Conservation (phyloP, 2,113 vertebrate genomes). For the Chascanopsetta lugubris region DNA sequence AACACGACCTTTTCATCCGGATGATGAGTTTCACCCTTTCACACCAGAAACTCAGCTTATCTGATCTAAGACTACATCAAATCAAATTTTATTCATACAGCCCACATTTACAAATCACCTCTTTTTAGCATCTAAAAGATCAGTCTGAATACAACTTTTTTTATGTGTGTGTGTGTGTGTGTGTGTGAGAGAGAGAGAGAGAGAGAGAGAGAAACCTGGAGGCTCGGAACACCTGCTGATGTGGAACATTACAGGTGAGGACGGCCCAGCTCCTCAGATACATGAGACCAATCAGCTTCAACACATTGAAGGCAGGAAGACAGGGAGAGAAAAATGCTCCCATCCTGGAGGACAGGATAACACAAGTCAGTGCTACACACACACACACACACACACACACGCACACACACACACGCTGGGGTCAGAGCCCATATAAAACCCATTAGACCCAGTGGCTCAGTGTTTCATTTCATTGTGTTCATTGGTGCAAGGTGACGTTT, state of each 20-base stretch:
- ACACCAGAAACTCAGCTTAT: too few species aligned
- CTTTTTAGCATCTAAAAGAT: too few species aligned
- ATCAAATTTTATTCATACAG: too few species aligned
- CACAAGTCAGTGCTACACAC: constrained; percentile 13
- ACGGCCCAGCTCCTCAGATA: constrained; percentile 98
- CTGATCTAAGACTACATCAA: too few species aligned
- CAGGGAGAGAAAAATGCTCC: constrained; percentile 98
- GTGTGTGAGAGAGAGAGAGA: too few species aligned
- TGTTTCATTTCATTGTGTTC: constrained; percentile 57
- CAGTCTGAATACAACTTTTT: too few species aligned
- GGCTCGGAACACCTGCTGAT: constrained; percentile 97
- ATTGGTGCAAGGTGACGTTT: constrained; percentile 46
- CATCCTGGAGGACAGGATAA: constrained; percentile 84
- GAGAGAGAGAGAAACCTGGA: too few species aligned
- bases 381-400: constrained; percentile 13
- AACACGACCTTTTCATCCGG: too few species aligned
- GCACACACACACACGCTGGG: not conserved
- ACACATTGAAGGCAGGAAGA: constrained; percentile 95
- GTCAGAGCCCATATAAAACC: constrained; percentile 41
- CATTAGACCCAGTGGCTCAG: constrained; percentile 22
- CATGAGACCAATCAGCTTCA: constrained; percentile 97
- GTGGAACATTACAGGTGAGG: constrained; percentile 96
- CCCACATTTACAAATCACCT: too few species aligned
- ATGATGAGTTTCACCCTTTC: too few species aligned
- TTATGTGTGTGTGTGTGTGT: constrained; percentile 5